These are phyloP conservation scores for Celastrina argiolus DNA, from an alignment of 2,888 invertebrate genomes.

Conservation along the genomic window DNA sequence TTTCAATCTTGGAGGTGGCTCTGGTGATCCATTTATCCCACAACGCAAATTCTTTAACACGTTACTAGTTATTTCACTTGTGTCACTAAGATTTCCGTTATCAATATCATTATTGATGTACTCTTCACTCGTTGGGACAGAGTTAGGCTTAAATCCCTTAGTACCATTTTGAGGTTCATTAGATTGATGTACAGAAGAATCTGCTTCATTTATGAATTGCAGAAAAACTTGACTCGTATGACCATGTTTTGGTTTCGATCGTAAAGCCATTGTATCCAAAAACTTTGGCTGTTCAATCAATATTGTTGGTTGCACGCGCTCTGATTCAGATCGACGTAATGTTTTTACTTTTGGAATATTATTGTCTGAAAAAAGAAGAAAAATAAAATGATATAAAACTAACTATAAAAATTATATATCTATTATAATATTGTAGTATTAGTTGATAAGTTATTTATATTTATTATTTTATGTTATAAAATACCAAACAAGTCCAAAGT, in stretches of 20 bases:
- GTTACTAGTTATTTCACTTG: slow-evolving; percentile 64
- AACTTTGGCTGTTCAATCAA: slow-evolving; percentile 79
- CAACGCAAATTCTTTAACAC: slow-evolving; percentile 61
- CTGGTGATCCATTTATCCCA: slow-evolving; percentile 66
- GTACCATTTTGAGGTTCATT: slow-evolving; percentile 15
- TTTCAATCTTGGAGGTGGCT: slow-evolving; percentile 69
- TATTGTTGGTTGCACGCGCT: slow-evolving; percentile 56
- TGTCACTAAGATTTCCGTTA: slow-evolving; percentile 62
- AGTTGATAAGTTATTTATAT: no score
- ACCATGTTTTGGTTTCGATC: slow-evolving; percentile 79
- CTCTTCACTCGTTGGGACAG: slow-evolving; percentile 5
- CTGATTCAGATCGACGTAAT: slow-evolving; percentile 70
- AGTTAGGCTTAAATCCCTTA: background rate
- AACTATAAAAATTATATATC: background rate
- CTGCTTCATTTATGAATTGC: slow-evolving; percentile 58
- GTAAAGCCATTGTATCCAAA: slow-evolving; percentile 90
- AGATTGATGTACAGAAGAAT: slow-evolving; percentile 35
- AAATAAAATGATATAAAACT: background rate
- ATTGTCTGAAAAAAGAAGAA: slow-evolving; percentile 58
- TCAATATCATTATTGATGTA: slow-evolving; percentile 44
- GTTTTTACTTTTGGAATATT: slow-evolving; percentile 61
- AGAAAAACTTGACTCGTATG: slow-evolving; percentile 81
- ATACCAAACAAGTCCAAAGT: no score
- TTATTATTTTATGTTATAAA: no score
- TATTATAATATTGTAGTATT: no score